Percentiles rank a stretch among this genome's conserved stretches.
Evolutionary conservation across 2,797 vertebrate species (phyloP).

Genomic region (Cryptoblepharus egeriae): DNA sequence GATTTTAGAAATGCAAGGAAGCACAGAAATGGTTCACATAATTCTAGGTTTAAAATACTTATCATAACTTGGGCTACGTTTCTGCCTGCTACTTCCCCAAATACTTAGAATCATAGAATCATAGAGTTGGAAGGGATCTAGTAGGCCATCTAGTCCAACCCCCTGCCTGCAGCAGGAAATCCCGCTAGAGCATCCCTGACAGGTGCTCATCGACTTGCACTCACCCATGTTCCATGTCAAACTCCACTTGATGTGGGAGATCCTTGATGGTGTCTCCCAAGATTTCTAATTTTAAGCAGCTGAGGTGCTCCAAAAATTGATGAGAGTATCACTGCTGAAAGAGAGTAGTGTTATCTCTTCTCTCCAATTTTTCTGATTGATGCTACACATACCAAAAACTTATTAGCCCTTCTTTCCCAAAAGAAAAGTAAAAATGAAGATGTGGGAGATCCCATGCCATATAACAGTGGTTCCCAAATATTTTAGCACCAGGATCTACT

Average conservation of each 20-base stretch:
- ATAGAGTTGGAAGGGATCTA: no score
- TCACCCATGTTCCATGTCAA: conserved; percentile 32
- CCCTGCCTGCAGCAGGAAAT: no score
- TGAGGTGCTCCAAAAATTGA: not conserved
- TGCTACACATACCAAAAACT: not conserved
- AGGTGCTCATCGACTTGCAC: no score
- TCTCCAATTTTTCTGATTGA: no score
- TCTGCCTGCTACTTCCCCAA: conserved; percentile 52
- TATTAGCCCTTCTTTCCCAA: not conserved
- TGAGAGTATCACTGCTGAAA: not conserved
- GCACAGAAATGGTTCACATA: conserved; percentile 71
- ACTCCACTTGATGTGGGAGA: not conserved
- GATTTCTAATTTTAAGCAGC: not conserved
- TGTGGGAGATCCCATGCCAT: not conserved
- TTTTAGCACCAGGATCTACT: no score
- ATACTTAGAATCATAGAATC: conserved; percentile 43
- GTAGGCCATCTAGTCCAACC: no score
- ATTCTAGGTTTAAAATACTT: conserved; percentile 58
- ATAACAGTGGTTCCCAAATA: no score
- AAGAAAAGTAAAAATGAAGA: not conserved
- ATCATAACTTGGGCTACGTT: conserved; percentile 46
- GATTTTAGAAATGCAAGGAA: conserved; percentile 73
- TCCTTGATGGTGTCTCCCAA: not conserved
- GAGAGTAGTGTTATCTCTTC: not conserved
- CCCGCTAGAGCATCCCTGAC: no score